Conservation (phyloP, 2,113 vertebrate genomes). For the Carassius carassius region DNA sequence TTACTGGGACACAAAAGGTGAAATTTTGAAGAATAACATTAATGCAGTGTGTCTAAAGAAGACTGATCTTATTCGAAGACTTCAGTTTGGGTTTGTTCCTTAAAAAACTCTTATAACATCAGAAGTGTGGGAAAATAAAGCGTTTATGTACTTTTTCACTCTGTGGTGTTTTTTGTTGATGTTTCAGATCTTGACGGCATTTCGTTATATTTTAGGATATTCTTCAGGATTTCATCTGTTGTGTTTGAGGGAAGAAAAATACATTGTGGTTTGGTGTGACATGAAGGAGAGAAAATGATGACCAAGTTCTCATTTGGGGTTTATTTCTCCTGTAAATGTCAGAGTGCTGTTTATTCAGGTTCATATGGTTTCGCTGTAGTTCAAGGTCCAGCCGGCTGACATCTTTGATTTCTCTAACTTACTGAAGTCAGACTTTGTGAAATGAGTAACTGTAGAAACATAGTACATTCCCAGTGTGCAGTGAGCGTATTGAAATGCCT, state of each 20-base stretch:
- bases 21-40: neutral
- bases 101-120: too few relatives aligned
- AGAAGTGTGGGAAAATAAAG: too few relatives aligned
- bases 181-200: neutral
- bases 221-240: neutral
- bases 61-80: too few relatives aligned
- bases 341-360: neutral
- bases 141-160: neutral
- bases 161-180: neutral
- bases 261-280: neutral
- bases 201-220: neutral
- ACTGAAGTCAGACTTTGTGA: slow-evolving; percentile 1
- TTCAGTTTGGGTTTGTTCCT: neutral
- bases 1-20: neutral
- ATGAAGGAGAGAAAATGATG: neutral
- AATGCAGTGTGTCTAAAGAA: neutral
- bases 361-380: neutral
- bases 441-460: neutral
- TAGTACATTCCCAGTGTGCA: neutral
- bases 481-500: slow-evolving; percentile 18
- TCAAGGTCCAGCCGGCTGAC: neutral
- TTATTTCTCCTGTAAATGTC: neutral
- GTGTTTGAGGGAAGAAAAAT: neutral
- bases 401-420: neutral
- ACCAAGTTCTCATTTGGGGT: neutral